These are phyloP conservation scores for Parnassius apollo DNA, from an alignment of 2,888 invertebrate species.

Conservation along the genomic window DNA sequence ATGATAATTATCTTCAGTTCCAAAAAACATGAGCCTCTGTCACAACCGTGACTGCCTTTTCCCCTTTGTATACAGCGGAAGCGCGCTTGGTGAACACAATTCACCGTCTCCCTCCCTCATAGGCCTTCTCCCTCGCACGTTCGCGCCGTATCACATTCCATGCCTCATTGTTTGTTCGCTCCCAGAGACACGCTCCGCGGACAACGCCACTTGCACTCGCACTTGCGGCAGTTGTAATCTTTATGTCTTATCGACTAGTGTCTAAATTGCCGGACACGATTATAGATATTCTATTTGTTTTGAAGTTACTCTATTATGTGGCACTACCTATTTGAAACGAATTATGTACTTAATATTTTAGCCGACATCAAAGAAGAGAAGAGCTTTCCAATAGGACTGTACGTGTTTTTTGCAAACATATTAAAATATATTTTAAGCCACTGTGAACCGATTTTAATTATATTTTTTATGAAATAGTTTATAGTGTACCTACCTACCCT, in stretches of 20 bases:
- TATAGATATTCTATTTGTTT: neutral
- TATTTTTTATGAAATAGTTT: no score
- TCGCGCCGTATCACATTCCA: slow-evolving; percentile 63
- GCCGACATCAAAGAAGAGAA: no score
- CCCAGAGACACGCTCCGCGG: slow-evolving; percentile 64
- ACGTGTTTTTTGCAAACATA: no score
- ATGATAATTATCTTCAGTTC: slow-evolving; percentile 14
- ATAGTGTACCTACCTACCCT: no score
- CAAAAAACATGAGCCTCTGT: neutral
- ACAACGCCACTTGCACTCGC: slow-evolving; percentile 33
- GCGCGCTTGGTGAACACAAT: slow-evolving; percentile 37
- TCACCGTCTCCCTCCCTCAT: slow-evolving; percentile 1
- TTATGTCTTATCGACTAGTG: slow-evolving; percentile 34
- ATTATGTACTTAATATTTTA: no score
- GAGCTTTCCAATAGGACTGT: no score
- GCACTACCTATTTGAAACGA: no score
- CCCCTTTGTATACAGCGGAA: slow-evolving; percentile 49
- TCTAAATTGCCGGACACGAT: slow-evolving; percentile 22
- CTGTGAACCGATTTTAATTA: no score
- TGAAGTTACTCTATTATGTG: neutral
- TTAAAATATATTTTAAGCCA: no score
- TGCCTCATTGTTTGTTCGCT: slow-evolving; percentile 63
- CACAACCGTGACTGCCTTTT: slow-evolving; percentile 1
- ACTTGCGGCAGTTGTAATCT: slow-evolving; percentile 35
- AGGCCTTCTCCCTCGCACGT: slow-evolving; percentile 23